Conservation (phyloP, 2,888 invertebrate species). For the Falcaria lacertinaria region DNA sequence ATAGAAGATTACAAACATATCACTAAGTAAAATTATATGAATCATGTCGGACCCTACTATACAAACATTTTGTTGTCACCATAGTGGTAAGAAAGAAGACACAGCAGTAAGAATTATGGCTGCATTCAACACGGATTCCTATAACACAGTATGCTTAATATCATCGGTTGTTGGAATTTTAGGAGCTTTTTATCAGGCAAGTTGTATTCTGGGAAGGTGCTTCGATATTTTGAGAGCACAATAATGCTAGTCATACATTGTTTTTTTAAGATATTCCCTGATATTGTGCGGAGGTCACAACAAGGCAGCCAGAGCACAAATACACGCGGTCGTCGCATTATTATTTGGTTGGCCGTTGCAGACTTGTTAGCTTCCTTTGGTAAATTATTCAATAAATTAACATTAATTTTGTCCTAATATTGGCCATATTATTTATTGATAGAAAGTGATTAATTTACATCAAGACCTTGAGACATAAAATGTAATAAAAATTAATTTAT, state of each 20-base stretch:
- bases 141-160: constrained; percentile 86
- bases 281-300: constrained; percentile 68
- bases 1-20: no score
- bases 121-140: constrained; percentile 86
- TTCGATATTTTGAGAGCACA: neutral
- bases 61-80: constrained; percentile 90
- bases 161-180: constrained; percentile 86
- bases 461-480: no score
- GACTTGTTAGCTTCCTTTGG: constrained; percentile 89
- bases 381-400: constrained; percentile 46
- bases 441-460: no score
- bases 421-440: no score
- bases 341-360: constrained; percentile 88
- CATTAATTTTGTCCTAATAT: no score
- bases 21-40: neutral
- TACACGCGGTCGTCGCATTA: constrained; percentile 84
- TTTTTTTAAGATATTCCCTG: constrained; percentile 81
- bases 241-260: neutral
- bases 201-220: neutral
- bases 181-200: constrained; percentile 88
- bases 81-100: constrained; percentile 81
- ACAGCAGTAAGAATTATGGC: constrained; percentile 83
- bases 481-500: no score
- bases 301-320: constrained; percentile 80
- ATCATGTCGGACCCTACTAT: constrained; percentile 88